Evolutionary conservation across 2,888 invertebrate genomes (phyloP), one percentile per base, ranked within the genome.

Genomic region (Folsomia candida): DNA sequence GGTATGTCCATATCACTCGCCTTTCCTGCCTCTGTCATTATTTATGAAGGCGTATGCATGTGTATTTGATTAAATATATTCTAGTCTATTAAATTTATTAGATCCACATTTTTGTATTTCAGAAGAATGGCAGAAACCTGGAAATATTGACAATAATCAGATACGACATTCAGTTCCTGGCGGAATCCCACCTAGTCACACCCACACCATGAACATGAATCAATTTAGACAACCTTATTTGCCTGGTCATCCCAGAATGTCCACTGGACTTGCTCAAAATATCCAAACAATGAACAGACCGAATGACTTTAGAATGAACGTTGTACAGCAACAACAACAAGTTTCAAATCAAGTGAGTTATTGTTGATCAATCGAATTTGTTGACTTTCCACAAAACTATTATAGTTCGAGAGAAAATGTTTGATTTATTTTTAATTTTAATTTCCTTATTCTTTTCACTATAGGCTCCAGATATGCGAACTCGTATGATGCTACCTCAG

Each of bases 391-490:
- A 2, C 29, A 2, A 20, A 62, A 28, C 37, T 2, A 28, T 26
- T 4, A n/a, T 27, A 28, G 29, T 29, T 27, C 58, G 25, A 60
- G 22, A 47, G 47, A 18, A n/a, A n/a, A n/a, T n/a, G n/a, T n/a
- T 47, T 47, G 47, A 47, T 47, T 11, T 11, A 47, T 47, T 11
- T n/a, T 54, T 54, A 54, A 6, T 54, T 54, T 54, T 9, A 37
- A 37, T 37, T 37, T 37, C 4, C 37, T 20, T 54, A 54, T 54
- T 11, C 9, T 47, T 47, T 11, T 25, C 29, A 9, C 51, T 47
- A 57, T 68, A 80, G 79, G 84, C 83, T 26, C 81, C 86, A 57
- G 87, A 87, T 81, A 84, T 86, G 22, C 84, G 87, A 72, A 85
- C 86, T 74, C 82, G 87, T 76, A 82, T 87, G 80, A 81, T 88